phyloP scores from a whole-genome alignment of 2,113 vertebrate genomes.

The Megaleporinus macrocephalus region DNA sequence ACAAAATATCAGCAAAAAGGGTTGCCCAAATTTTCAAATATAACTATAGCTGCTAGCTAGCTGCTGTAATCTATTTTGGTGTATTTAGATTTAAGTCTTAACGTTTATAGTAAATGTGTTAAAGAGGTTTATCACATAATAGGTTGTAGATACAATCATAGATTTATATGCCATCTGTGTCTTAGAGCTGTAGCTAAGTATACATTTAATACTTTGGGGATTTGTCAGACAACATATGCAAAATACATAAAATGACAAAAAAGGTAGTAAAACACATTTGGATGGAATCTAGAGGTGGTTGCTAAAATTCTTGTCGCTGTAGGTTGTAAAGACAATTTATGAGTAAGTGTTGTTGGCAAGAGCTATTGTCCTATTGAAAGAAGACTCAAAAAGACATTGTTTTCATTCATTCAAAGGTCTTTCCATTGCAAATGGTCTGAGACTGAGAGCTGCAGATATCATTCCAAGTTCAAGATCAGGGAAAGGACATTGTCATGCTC shows the following conservation, averaged over 20 bases:
- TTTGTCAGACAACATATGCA: too few relatives aligned
- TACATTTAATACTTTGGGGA: neutral
- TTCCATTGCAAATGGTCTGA: neutral
- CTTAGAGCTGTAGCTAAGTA: neutral
- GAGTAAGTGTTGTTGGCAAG: neutral
- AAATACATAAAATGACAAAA: too few relatives aligned
- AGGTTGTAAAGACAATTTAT: neutral
- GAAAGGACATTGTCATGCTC: neutral
- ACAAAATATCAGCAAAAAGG: too few relatives aligned
- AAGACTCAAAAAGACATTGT: neutral
- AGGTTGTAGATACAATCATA: neutral
- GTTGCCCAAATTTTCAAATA: too few relatives aligned
- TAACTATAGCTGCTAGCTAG: too few relatives aligned
- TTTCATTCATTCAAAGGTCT: neutral
- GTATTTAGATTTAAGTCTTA: too few relatives aligned
- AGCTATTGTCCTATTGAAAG: neutral
- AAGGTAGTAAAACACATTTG: neutral
- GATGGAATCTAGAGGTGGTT: neutral
- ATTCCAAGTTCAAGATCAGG: slow-evolving; percentile 16
- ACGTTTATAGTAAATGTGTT: too few relatives aligned
- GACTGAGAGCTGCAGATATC: neutral
- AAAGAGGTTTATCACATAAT: too few relatives aligned
- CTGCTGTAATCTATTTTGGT: too few relatives aligned
- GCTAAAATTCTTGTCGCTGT: neutral
- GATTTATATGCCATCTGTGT: neutral